Percentiles rank a stretch among this genome's conserved stretches.
Conservation (phyloP, 2,888 invertebrate genomes). For the Aporophyla nigra region DNA sequence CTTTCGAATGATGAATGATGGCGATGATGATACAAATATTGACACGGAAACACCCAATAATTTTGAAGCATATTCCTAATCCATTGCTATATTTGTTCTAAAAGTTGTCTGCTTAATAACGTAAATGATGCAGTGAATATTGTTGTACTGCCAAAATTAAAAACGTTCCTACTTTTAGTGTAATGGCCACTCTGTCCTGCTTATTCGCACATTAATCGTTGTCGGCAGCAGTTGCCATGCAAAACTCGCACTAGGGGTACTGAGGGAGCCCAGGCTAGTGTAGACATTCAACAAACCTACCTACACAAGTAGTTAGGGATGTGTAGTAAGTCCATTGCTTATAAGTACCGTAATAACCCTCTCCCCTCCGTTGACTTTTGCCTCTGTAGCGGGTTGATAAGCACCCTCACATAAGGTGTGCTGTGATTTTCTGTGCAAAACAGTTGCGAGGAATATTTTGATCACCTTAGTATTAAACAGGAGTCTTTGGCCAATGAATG, state of each 20-base stretch:
- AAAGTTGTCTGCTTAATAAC: too few relatives aligned
- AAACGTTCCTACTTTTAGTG: too few relatives aligned
- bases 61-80: too few relatives aligned
- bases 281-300: conserved; percentile 25
- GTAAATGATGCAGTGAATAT: too few relatives aligned
- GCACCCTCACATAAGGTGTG: conserved; percentile 43
- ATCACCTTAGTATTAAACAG: conserved; percentile 7
- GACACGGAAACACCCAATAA: too few relatives aligned
- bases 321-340: conserved; percentile 57
- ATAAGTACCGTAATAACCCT: conserved; percentile 60
- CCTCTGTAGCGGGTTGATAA: conserved; percentile 62
- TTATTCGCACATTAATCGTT: background rate
- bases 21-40: too few relatives aligned
- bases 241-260: background rate
- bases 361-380: conserved; percentile 67
- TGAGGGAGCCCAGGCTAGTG: conserved; percentile 3
- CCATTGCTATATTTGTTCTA: too few relatives aligned
- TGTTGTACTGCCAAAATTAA: too few relatives aligned
- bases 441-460: background rate
- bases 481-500: background rate
- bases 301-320: conserved; percentile 41
- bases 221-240: background rate
- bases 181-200: too few relatives aligned
- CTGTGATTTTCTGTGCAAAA: conserved; percentile 46
- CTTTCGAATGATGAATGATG: too few relatives aligned